A percentile compares a stretch with the other conserved stretches of the same genome.
These are phyloP conservation scores for Scaptomyza parva DNA, from an alignment of 2,888 invertebrate species.

Conservation along the genomic window DNA sequence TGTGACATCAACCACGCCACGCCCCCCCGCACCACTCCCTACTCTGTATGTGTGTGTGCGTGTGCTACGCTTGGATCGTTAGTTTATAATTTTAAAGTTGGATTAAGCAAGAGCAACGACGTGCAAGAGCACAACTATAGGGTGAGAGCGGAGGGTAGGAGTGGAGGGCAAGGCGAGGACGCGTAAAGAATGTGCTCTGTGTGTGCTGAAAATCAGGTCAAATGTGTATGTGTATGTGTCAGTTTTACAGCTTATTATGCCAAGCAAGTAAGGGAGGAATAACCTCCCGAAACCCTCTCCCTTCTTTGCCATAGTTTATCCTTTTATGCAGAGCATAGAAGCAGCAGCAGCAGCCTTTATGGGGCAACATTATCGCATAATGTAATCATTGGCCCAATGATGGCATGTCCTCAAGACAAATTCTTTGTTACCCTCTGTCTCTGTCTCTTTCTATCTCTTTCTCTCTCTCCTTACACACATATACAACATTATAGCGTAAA, in stretches of 20 bases:
- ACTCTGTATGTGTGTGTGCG: constrained; percentile 37
- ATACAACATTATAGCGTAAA: background rate
- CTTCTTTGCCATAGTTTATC: constrained; percentile 32
- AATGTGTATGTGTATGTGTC: constrained; percentile 74
- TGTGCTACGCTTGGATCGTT: constrained; percentile 69
- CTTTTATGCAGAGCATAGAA: constrained; percentile 53
- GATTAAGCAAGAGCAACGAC: constrained; percentile 65
- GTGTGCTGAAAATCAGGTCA: constrained; percentile 81
- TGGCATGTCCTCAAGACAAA: constrained; percentile 80
- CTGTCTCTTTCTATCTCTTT: background rate
- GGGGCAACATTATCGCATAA: constrained; percentile 80
- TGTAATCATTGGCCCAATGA: constrained; percentile 80
- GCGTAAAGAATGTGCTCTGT: constrained; percentile 64
- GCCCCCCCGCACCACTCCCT: constrained; percentile 15
- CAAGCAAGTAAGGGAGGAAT: constrained; percentile 57
- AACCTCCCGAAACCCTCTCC: constrained; percentile 1
- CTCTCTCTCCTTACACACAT: background rate
- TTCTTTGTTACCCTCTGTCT: constrained; percentile 67
- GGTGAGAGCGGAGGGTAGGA: background rate
- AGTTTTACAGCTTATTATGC: constrained; percentile 80
- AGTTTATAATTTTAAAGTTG: constrained; percentile 82
- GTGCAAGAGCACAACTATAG: constrained; percentile 20
- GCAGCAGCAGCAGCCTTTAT: too few relatives aligned
- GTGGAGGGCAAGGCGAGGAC: constrained; percentile 17
- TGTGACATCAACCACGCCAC: constrained; percentile 47